Base-by-base conservation (phyloP, 2,113 vertebrate genomes). In the Etheostoma spectabile region DNA sequence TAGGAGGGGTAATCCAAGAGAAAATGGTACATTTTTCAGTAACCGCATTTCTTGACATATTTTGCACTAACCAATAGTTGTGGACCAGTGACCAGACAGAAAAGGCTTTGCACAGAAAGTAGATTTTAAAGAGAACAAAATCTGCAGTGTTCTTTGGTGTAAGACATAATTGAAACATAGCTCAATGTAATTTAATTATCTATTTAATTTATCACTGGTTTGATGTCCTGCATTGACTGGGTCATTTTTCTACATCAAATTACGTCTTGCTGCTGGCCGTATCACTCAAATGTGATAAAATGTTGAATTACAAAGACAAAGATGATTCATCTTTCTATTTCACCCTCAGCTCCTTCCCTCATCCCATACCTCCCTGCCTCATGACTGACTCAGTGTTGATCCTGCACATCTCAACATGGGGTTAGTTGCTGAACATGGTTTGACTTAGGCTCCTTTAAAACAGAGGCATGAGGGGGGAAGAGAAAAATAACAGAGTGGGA, bases 361-460 rank as follows among this genome's bases (percentile, higher is more conserved):
- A 57, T 15, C 52, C 56, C 63, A 51, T 66, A 35, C 48, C 15
- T 46, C 4, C 22, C 19, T 80, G 38, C 24, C 55, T 63, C 33
- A 42, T 42, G 11, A 49, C 51, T 0, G 48, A 79, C 73, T 71
- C 63, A 4, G 62, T 22, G 38, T 22, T 19, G 52, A 65, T 57
- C 55, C 55, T 24, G 60, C 61, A 57, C 71, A 62, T 48, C 68
- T 55, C 69, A 59, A 74, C 85, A 65, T 33, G 52, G 57, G 75
- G 71, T 80, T 46, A 79, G 74, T 7, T 16, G 22, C 52, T 24
- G 56, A 55, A 61, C 72, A 63, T 77, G 75, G 61, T 61, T 49
- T 67, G 56, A 90, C 77, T 79, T 64, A n/a, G 52, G 66, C 77
- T 79, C 49, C 18, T 35, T 64, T 65, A 38, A 77, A 82, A 79